Evolutionary conservation across 2,888 invertebrate species (phyloP).

Genomic region (Trichacis sp.): DNA sequence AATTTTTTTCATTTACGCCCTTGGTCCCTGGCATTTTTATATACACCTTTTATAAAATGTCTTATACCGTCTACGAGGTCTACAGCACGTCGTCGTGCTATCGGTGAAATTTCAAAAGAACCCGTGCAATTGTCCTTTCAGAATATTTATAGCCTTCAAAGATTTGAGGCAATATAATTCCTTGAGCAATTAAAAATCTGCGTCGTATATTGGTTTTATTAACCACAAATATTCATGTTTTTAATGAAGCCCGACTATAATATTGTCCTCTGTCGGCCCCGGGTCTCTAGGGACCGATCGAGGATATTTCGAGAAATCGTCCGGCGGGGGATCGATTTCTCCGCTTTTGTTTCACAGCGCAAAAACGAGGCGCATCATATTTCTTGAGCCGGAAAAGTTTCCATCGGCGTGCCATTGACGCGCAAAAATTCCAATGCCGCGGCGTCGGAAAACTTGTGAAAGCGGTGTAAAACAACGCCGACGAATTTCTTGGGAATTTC

Average conservation of each 20-base stretch:
- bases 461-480: too few relatives aligned
- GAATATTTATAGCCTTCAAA: slow-evolving; percentile 34
- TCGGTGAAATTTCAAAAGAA: slow-evolving; percentile 38
- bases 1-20: too few relatives aligned
- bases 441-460: too few relatives aligned
- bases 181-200: slow-evolving; percentile 35
- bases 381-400: not conserved
- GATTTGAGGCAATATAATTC: slow-evolving; percentile 33
- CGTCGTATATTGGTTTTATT: slow-evolving; percentile 37
- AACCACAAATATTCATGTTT: slow-evolving; percentile 36
- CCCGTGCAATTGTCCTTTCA: slow-evolving; percentile 37
- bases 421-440: too few relatives aligned
- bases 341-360: not conserved
- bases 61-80: slow-evolving; percentile 24
- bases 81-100: slow-evolving; percentile 21
- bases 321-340: slow-evolving; percentile 19
- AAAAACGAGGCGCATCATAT: not conserved
- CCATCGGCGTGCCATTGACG: too few relatives aligned
- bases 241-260: slow-evolving; percentile 34
- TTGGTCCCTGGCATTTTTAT: slow-evolving; percentile 31
- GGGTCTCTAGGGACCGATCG: slow-evolving; percentile 22
- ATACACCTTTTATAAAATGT: slow-evolving; percentile 17
- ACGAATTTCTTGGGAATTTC: too few relatives aligned
- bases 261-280: slow-evolving; percentile 9
- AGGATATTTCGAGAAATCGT: slow-evolving; percentile 12